Evolutionary conservation across 2,797 vertebrate genomes (phyloP).

Genomic region (Schizopygopsis pylzovi): DNA sequence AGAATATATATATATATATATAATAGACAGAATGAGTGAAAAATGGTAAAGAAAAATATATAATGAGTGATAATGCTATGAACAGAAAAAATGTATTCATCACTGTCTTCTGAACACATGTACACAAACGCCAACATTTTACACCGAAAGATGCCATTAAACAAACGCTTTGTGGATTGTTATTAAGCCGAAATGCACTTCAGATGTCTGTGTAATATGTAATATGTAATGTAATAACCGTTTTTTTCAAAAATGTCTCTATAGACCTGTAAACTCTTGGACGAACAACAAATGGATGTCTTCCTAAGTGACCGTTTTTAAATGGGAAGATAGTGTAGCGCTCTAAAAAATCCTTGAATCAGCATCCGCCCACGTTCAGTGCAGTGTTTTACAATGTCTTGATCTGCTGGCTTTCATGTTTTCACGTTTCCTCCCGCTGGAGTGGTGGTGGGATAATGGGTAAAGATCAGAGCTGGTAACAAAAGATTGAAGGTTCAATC

Average conservation of each 20-base stretch:
- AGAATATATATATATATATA: background rate
- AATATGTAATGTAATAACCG: background rate
- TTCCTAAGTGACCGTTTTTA: slow-evolving; percentile 24
- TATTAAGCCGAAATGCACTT: slow-evolving; percentile 27
- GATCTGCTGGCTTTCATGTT: slow-evolving; percentile 29
- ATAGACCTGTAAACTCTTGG: slow-evolving; percentile 2
- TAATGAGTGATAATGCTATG: background rate
- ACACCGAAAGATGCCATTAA: slow-evolving; percentile 36
- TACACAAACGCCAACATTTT: slow-evolving; percentile 3
- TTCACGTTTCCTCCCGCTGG: slow-evolving; percentile 4
- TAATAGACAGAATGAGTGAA: background rate
- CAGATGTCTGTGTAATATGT: background rate
- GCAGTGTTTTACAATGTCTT: slow-evolving; percentile 25
- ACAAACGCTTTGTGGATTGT: slow-evolving; percentile 28
- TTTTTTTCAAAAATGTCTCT: background rate
- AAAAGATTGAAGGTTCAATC: slow-evolving; percentile 18
- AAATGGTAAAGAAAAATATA: background rate
- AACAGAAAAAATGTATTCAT: slow-evolving; percentile 15
- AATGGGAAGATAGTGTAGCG: slow-evolving; percentile 19
- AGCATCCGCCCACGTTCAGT: slow-evolving; percentile 26
- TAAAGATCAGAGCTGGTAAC: slow-evolving; percentile 34
- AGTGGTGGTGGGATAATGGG: slow-evolving; percentile 20
- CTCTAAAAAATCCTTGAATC: slow-evolving; percentile 27
- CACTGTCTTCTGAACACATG: slow-evolving; percentile 30
- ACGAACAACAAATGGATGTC: slow-evolving; percentile 21